Conservation (phyloP, 2,888 invertebrate genomes). For the Polymixis lichenea region DNA sequence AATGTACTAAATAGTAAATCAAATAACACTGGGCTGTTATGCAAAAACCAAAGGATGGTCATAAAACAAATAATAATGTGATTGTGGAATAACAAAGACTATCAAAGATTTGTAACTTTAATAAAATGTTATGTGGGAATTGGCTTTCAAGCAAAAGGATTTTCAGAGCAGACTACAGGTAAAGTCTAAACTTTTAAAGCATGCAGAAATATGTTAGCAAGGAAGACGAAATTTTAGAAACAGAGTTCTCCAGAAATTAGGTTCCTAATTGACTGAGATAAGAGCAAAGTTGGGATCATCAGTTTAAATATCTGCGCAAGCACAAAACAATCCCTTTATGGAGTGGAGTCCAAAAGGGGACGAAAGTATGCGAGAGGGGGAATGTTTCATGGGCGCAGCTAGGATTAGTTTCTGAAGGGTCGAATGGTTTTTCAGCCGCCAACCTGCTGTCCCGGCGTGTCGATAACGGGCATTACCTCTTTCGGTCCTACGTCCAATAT, state of each 20-base stretch:
- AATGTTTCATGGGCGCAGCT: slow-evolving; percentile 59
- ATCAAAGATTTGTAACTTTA: background rate
- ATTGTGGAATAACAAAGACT: slow-evolving; percentile 12
- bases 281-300: slow-evolving; percentile 23
- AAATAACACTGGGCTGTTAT: slow-evolving; percentile 55
- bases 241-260: background rate
- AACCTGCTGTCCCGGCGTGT: slow-evolving; percentile 29
- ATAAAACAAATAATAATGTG: slow-evolving; percentile 15
- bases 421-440: slow-evolving; percentile 38
- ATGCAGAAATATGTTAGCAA: slow-evolving; percentile 39
- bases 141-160: slow-evolving; percentile 19
- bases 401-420: slow-evolving; percentile 31
- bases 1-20: slow-evolving; percentile 22
- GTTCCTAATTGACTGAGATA: slow-evolving; percentile 2
- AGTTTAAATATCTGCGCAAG: slow-evolving; percentile 30
- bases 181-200: slow-evolving; percentile 1
- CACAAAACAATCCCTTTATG: slow-evolving; percentile 43
- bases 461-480: slow-evolving; percentile 51
- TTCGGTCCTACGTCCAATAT: slow-evolving; percentile 36
- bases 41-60: slow-evolving; percentile 55
- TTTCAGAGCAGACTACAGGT: background rate
- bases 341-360: slow-evolving; percentile 41
- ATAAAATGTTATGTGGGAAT: slow-evolving; percentile 11
- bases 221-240: slow-evolving; percentile 10
- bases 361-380: slow-evolving; percentile 43